Conservation (phyloP, 1,140 invertebrate species). For the Neodiprion lecontei region DNA sequence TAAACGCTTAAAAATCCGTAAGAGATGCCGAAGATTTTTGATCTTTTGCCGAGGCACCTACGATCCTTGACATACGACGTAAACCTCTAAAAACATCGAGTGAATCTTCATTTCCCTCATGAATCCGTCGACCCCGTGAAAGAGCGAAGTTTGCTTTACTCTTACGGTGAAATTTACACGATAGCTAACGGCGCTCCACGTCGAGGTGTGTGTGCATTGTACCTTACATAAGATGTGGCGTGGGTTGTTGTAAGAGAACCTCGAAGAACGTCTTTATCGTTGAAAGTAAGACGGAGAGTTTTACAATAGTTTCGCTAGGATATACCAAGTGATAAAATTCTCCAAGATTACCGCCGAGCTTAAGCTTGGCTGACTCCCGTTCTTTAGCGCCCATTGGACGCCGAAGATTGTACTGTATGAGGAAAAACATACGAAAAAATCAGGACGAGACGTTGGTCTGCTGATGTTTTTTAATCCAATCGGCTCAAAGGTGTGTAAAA, state of each 20-base stretch:
- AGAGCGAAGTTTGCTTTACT: slow-evolving; percentile 1
- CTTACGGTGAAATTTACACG: slow-evolving; percentile 7
- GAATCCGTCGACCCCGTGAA: neutral
- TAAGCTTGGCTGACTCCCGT: neutral
- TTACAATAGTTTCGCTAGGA: neutral
- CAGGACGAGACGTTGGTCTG: no score
- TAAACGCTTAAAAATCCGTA: no score
- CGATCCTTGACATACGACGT: no score
- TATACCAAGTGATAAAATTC: neutral
- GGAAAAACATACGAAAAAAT: no score
- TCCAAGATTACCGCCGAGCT: neutral
- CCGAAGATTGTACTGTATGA: no score
- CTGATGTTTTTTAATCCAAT: no score
- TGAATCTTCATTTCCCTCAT: neutral
- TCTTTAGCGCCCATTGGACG: slow-evolving; percentile 28
- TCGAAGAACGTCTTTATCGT: neutral
- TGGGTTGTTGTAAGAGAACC: neutral
- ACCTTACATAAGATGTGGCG: neutral
- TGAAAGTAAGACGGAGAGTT: neutral
- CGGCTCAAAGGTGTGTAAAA: no score
- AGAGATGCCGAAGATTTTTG: no score
- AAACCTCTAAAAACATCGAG: no score
- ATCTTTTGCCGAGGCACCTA: no score
- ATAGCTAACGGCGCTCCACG: neutral
- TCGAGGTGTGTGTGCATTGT: neutral